phyloP scores from a whole-genome alignment of 1,140 invertebrate genomes.

The Drosophila navojoa region DNA sequence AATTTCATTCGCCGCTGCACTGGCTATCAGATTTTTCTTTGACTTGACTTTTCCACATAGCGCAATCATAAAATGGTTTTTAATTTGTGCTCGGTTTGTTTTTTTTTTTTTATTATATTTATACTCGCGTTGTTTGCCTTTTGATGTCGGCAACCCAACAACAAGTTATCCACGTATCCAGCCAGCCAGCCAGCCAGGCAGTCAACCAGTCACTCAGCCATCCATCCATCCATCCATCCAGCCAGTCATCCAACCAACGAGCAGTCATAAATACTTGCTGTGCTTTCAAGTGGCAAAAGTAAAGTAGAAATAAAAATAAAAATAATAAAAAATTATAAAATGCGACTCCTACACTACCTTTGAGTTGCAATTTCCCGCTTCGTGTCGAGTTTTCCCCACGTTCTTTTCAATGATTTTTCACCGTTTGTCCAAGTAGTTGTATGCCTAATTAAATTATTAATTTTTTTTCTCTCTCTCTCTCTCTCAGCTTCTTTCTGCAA shows the following conservation, averaged over 20 bases:
- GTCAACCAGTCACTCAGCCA: background rate
- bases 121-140: slow-evolving; percentile 49
- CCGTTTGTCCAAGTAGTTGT: slow-evolving; percentile 45
- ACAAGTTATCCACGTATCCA: slow-evolving; percentile 2
- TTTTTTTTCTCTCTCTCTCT: slow-evolving; percentile 40
- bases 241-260: slow-evolving; percentile 53
- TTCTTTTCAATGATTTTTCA: slow-evolving; percentile 69
- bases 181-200: slow-evolving; percentile 22
- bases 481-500: slow-evolving; percentile 10
- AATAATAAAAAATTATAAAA: slow-evolving; percentile 69
- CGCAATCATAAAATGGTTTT: slow-evolving; percentile 55
- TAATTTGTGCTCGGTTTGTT: slow-evolving; percentile 30
- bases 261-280: slow-evolving; percentile 77
- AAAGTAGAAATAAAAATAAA: slow-evolving; percentile 27
- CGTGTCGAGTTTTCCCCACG: slow-evolving; percentile 32
- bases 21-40: slow-evolving; percentile 47
- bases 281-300: slow-evolving; percentile 76
- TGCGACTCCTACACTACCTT: slow-evolving; percentile 67
- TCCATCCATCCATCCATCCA: slow-evolving; percentile 50
- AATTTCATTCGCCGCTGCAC: slow-evolving; percentile 45
- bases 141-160: slow-evolving; percentile 63
- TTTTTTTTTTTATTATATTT: slow-evolving; percentile 16
- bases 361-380: slow-evolving; percentile 51
- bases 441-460: slow-evolving; percentile 72
- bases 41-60: slow-evolving; percentile 68